Base-by-base conservation (phyloP, 2,797 vertebrate species). In the Myotis pilosus region DNA sequence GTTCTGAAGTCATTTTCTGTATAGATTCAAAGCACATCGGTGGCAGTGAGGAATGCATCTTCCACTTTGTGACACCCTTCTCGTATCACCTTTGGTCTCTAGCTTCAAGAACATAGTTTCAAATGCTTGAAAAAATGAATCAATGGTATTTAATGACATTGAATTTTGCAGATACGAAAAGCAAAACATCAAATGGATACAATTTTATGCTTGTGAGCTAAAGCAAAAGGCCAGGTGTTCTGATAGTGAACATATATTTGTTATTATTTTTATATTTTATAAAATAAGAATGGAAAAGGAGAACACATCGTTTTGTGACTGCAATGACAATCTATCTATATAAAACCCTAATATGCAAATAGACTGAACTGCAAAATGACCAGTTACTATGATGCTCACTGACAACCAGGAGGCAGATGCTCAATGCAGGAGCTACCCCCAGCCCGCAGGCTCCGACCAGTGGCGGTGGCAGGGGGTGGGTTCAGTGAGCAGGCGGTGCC, bases 181-280 rank as follows among this genome's bases (percentile, higher is more conserved):
- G 22, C 62, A 75, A 91, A 94, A 82, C 30, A 90, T 53, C 33
- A 78, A 75, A 88, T 79, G 33, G 28, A 91, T 90, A 30, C 41
- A 88, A 95, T 95, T 87, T 94, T 28, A 53, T 80, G 47, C n/a
- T 89, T 89, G 33, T 83, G n/a, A 78, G 64, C 51, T 94, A 94
- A 96, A 83, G 60, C 25, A 95, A 33, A 79, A 64, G 22, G 78
- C 68, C 2, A 17, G 22, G 38, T 84, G 16, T 90, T 94, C 36
- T 93, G 62, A 90, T 22, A 66, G 69, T n/a, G 64, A 90, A 85
- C 20, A 90, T 33, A 69, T 92, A 92, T 74, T 91, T 57, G 13
- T 90, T 19, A 60, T 92, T 68, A 74, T 84, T 74, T 95, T 94
- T 86, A 25, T 88, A 84, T 84, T 92, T 94, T 90, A 72, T 82